Conservation (phyloP, 1,140 invertebrate species). For the Ceratosolen solmsi region DNA sequence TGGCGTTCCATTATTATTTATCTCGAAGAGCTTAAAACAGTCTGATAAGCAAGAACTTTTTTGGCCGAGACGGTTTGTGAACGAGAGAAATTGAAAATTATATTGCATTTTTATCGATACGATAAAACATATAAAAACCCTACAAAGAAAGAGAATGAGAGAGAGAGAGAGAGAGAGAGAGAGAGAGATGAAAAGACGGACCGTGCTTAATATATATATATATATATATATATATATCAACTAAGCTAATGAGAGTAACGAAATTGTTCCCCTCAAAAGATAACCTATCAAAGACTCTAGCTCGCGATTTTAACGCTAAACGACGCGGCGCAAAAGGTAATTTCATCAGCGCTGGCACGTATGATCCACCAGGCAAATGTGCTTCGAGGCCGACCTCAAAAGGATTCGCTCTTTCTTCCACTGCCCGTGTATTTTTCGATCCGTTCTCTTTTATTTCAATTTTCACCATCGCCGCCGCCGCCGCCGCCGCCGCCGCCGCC, state of each 20-base stretch:
- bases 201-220: background rate
- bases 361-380: background rate
- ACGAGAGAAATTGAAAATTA: too few species aligned
- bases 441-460: conserved; percentile 19
- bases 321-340: conserved; percentile 18
- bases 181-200: conserved; percentile 16
- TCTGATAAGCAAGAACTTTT: too few species aligned
- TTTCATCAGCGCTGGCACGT: conserved; percentile 16
- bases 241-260: background rate
- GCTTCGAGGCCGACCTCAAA: background rate
- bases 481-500: too few species aligned
- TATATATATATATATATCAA: too few species aligned
- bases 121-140: too few species aligned
- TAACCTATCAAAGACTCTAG: conserved; percentile 4
- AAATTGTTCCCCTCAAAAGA: conserved; percentile 3
- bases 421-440: background rate
- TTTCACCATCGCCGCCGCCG: background rate
- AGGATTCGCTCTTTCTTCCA: background rate
- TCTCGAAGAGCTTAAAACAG: too few species aligned
- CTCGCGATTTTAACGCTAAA: conserved; percentile 13
- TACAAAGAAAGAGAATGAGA: too few species aligned
- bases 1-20: too few species aligned
- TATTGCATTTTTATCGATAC: too few species aligned
- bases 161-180: conserved; percentile 32
- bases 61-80: too few species aligned